A percentile compares a stretch with the other conserved stretches of the same genome.
These are phyloP conservation scores for Puntigrus tetrazona DNA, from an alignment of 2,113 vertebrate species.

Conservation along the genomic window DNA sequence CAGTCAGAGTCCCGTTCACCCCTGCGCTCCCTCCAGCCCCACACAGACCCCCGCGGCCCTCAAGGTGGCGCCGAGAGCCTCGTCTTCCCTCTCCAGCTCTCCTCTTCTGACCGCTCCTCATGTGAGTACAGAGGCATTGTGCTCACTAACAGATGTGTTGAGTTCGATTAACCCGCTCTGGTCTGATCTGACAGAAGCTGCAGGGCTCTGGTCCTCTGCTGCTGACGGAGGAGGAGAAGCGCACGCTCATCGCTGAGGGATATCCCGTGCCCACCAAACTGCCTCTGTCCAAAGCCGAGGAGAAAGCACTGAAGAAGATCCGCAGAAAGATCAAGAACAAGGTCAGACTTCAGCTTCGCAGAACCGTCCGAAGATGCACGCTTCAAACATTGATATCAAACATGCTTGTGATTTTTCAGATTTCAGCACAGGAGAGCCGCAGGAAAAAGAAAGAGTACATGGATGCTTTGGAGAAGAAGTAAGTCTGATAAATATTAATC, in stretches of 20 bases:
- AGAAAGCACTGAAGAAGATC: constrained; percentile 98
- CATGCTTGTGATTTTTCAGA: constrained; percentile 72
- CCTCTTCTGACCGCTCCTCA: constrained; percentile 96
- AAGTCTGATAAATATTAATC: constrained; percentile 44
- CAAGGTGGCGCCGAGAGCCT: constrained; percentile 76
- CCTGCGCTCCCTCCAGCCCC: constrained; percentile 85
- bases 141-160: background rate
- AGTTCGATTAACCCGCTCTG: background rate
- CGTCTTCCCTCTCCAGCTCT: constrained; percentile 78
- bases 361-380: background rate
- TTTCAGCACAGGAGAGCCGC: constrained; percentile 97
- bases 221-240: constrained; percentile 95
- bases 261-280: constrained; percentile 96
- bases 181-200: constrained; percentile 80
- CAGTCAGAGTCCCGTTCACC: constrained; percentile 88
- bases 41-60: constrained; percentile 72
- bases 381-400: background rate
- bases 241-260: constrained; percentile 93
- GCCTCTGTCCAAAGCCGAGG: constrained; percentile 94
- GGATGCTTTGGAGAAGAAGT: constrained; percentile 98
- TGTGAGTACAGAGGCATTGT: constrained; percentile 67
- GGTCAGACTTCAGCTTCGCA: constrained; percentile 48
- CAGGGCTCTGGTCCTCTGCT: constrained; percentile 90
- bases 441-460: constrained; percentile 99
- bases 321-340: constrained; percentile 99